Percentiles rank a stretch among this genome's conserved stretches.
Evolutionary conservation across 1,140 invertebrate genomes (phyloP).

Genomic region (Tetramorium alpestre): DNA sequence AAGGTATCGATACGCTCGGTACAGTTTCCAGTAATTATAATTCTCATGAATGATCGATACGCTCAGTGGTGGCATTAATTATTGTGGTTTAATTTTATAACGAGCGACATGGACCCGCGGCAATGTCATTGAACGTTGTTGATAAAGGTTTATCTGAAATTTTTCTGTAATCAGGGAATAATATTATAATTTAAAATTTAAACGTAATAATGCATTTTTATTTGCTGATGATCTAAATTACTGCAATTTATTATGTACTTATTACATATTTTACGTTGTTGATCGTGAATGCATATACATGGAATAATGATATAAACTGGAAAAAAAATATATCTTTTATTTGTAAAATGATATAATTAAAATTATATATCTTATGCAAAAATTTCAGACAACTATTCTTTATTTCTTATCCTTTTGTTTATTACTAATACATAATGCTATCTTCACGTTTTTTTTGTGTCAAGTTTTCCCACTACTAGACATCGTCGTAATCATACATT

Average conservation of each 20-base stretch:
- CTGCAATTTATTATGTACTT: background rate
- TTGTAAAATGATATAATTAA: background rate
- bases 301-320: background rate
- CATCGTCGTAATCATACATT: background rate
- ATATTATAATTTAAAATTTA: constrained; percentile 27
- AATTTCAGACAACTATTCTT: background rate
- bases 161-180: background rate
- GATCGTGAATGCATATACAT: background rate
- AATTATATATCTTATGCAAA: background rate
- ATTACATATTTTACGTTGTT: background rate
- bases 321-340: background rate
- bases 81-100: constrained; percentile 43
- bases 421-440: background rate
- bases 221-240: background rate
- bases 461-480: background rate
- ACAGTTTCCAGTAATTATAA: constrained; percentile 35
- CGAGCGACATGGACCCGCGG: background rate
- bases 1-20: background rate
- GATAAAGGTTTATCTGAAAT: background rate
- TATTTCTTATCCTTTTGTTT: background rate
- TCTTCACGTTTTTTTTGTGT: background rate
- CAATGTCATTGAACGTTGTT: constrained; percentile 4
- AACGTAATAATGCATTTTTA: constrained; percentile 3
- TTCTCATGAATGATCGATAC: constrained; percentile 7
- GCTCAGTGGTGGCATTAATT: constrained; percentile 26